Base-by-base conservation (phyloP, 2,888 invertebrate genomes). In the Orthonychiurus folsomi region DNA sequence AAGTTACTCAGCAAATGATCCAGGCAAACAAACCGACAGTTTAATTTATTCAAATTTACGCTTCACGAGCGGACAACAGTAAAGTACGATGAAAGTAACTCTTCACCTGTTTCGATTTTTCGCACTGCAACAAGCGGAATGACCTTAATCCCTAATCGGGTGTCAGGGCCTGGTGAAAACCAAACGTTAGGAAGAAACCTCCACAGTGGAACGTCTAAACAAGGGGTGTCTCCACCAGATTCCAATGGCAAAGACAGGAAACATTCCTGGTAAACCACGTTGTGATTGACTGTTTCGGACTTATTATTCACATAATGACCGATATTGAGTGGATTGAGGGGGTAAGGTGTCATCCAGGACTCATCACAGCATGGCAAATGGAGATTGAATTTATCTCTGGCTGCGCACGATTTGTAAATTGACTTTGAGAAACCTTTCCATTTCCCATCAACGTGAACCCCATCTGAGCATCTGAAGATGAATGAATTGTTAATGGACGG, bases 231-330 rank as follows among this genome's bases (percentile, higher is more conserved):
- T 27, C 54, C 63, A n/a, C 47, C 48, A 20, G 9, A 20, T 57
- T 55, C 55, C 20, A 5, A 23, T 15, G 53, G 52, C 9, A 63
- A 47, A 18, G 56, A 60, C 26, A 80, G 60, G 59, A 77, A 76
- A 69, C 76, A 74, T 68, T 81, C 81, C 69, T 80, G 79, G 69
- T 81, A 81, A 2, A 77, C 76, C 3, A 81, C 80, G 74, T 80
- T 80, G 37, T 37, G 37, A 61, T 70, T 72, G 76, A 78, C 74
- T 73, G 74, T 73, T 56, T 74, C 75, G 15, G 37, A 37, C 55
- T 77, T 77, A 69, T 81, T 80, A 73, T 81, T 81, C 52, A 81
- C 78, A 72, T 78, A 80, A 70, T 81, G 81, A 2, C 80, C 81
- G 54, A 80, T 73, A 68, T 77, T 78, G 48, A 80, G 71, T 3